phyloP scores from a whole-genome alignment of 2,797 vertebrate genomes.

The Cichlasoma orientale region DNA sequence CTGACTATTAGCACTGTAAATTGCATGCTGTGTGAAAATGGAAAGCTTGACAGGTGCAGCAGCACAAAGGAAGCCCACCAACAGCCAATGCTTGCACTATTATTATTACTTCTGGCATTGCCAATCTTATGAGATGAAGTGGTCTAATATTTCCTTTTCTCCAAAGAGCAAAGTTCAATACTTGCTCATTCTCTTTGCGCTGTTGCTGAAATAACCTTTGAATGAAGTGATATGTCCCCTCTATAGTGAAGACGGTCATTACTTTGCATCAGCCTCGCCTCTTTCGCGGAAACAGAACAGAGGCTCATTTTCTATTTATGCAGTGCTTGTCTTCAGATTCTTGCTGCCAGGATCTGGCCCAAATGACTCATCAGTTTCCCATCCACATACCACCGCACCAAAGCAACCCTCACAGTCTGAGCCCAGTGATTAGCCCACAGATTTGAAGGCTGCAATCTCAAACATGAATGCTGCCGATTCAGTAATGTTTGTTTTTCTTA shows the following conservation, averaged over 20 bases:
- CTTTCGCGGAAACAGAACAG: constrained; percentile 25
- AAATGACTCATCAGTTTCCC: constrained; percentile 61
- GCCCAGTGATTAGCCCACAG: constrained; percentile 51
- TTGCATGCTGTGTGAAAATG: background rate
- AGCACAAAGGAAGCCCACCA: background rate
- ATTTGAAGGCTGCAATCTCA: constrained; percentile 38
- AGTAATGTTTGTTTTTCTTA: constrained; percentile 53
- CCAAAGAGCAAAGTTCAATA: constrained; percentile 37
- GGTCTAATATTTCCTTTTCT: constrained; percentile 23
- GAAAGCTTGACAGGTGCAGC: background rate
- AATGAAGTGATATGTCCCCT: constrained; percentile 25
- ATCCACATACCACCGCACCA: constrained; percentile 18
- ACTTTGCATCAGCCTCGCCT: constrained; percentile 16
- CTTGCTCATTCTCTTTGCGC: constrained; percentile 22
- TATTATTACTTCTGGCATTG: constrained; percentile 30
- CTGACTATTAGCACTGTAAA: constrained; percentile 2
- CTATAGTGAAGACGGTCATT: constrained; percentile 42
- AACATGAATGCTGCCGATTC: constrained; percentile 41
- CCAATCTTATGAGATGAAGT: constrained; percentile 21
- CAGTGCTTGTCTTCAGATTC: constrained; percentile 25
- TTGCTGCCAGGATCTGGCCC: constrained; percentile 21
- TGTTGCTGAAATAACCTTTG: constrained; percentile 33
- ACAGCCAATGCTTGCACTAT: background rate
- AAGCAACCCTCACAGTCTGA: constrained; percentile 41
- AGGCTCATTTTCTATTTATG: constrained; percentile 56